These are phyloP conservation scores for Pelochelys cantorii DNA, from an alignment of 2,797 vertebrate genomes.

Conservation along the genomic window DNA sequence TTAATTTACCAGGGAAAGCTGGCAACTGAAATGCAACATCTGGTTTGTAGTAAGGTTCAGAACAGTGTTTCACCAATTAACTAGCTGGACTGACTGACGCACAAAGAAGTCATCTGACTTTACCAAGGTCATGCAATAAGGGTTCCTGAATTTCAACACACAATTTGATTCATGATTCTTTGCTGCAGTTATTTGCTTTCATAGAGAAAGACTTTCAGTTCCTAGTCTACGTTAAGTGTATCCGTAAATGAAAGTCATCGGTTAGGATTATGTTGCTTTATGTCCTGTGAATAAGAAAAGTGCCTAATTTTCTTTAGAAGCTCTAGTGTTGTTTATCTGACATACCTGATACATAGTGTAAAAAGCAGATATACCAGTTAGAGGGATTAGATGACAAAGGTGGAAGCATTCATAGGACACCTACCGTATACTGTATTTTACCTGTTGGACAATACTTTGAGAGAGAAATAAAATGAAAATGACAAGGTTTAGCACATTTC, in stretches of 20 bases:
- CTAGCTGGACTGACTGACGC: background rate
- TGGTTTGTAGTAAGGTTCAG: background rate
- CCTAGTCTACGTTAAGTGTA: background rate
- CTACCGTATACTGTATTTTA: background rate
- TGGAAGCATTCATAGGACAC: background rate
- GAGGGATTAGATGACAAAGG: background rate
- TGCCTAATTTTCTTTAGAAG: background rate
- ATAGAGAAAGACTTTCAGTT: background rate
- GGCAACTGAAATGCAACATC: background rate
- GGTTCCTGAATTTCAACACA: background rate
- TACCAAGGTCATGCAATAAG: background rate
- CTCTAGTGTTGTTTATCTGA: background rate
- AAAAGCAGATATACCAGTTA: background rate
- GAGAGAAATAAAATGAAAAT: background rate
- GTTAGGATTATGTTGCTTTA: background rate
- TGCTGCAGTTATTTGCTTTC: background rate
- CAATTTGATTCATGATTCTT: background rate
- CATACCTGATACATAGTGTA: background rate
- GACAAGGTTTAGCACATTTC: background rate
- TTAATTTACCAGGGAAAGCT: background rate
- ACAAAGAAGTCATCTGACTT: background rate
- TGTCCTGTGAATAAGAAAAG: background rate
- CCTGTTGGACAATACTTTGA: background rate
- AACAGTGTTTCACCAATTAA: background rate
- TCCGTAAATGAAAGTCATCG: background rate